Evolutionary conservation across 92 coral and sea anemone genomes (phyloP).

Genomic region (Siderastrea radians): DNA sequence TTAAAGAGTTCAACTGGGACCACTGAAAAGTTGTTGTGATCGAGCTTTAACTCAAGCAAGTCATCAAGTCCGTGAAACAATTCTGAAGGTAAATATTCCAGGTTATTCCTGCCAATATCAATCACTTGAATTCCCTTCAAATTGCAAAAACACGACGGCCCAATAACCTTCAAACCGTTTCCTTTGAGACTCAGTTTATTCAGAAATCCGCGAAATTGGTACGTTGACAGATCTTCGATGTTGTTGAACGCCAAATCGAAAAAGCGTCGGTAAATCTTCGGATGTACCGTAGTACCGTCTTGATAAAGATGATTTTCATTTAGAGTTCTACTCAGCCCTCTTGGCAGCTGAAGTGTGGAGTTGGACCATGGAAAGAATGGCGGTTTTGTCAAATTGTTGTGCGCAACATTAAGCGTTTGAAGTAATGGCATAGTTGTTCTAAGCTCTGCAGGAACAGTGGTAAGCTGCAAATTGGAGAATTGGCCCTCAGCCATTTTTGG

Average conservation of each 20-base stretch:
- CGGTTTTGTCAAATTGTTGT: conserved; percentile 56
- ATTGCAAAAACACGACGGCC: conserved; percentile 21
- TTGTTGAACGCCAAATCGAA: conserved; percentile 32
- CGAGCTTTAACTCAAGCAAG: conserved; percentile 48
- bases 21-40: conserved; percentile 64
- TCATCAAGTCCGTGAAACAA: conserved; percentile 21
- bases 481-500: conserved; percentile 72
- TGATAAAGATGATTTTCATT: conserved; percentile 28
- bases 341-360: conserved; percentile 23
- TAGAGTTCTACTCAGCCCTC: conserved; percentile 14
- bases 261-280: conserved; percentile 47
- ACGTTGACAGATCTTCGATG: conserved; percentile 39
- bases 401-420: conserved; percentile 67
- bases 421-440: conserved; percentile 71
- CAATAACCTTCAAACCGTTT: conserved; percentile 20
- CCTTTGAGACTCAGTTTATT: conserved; percentile 29
- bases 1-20: conserved; percentile 54
- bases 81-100: conserved; percentile 3
- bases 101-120: conserved; percentile 22
- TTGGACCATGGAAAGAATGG: conserved; percentile 67
- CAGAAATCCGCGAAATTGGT: conserved; percentile 40
- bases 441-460: conserved; percentile 45
- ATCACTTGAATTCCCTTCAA: conserved; percentile 38
- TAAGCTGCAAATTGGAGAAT: conserved; percentile 43
- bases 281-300: conserved; percentile 12